Conservation (phyloP, 2,888 invertebrate genomes). For the Lochmaea capreae region DNA sequence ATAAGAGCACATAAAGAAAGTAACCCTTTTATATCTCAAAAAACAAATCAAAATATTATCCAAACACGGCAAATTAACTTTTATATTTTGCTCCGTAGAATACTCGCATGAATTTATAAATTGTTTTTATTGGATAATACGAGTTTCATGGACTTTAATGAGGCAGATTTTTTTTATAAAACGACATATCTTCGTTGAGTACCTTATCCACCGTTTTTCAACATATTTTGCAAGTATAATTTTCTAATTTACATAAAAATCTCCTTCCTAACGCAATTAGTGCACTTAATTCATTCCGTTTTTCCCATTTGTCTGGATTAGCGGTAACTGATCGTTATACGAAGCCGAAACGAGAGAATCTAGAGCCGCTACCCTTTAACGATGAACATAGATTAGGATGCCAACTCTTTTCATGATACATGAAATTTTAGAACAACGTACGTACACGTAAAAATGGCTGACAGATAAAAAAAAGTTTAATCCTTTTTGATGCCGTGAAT, state of each 20-base stretch:
- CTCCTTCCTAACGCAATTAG: constrained; percentile 23
- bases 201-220: constrained; percentile 17
- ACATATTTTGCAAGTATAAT: constrained; percentile 24
- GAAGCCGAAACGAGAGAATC: constrained; percentile 14
- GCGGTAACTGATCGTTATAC: constrained; percentile 22
- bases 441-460: constrained; percentile 16
- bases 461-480: constrained; percentile 17
- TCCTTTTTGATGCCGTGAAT: constrained; percentile 13
- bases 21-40: too few relatives aligned
- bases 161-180: constrained; percentile 12
- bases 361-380: constrained; percentile 19
- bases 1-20: too few relatives aligned
- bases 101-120: not conserved
- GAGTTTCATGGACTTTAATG: constrained; percentile 18
- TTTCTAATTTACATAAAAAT: constrained; percentile 19
- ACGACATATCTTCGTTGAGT: constrained; percentile 19
- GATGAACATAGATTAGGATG: constrained; percentile 20
- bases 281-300: constrained; percentile 24
- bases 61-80: not conserved
- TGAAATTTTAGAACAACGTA: constrained; percentile 6
- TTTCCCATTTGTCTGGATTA: constrained; percentile 25
- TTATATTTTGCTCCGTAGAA: not conserved
- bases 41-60: too few relatives aligned
- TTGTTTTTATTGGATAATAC: constrained; percentile 10
- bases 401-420: constrained; percentile 18